These are phyloP conservation scores for Lycaena phlaeas DNA, from an alignment of 2,888 invertebrate genomes.

Conservation along the genomic window DNA sequence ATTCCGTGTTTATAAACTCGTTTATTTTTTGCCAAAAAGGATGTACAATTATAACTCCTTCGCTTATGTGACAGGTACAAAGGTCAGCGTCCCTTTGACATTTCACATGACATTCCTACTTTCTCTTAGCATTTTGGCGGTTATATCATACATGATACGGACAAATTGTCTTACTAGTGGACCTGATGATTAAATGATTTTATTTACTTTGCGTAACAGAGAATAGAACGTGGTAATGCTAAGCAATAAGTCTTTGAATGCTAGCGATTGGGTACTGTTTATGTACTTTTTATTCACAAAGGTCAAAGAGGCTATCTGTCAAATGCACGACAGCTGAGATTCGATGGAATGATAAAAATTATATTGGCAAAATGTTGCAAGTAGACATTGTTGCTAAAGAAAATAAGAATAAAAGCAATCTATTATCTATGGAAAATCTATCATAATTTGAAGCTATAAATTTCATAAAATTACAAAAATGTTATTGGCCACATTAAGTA, in stretches of 20 bases:
- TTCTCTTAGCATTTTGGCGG: constrained; percentile 10
- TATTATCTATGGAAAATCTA: too few relatives aligned
- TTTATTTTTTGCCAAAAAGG: neutral
- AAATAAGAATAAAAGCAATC: too few relatives aligned
- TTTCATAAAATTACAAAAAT: too few relatives aligned
- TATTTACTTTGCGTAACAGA: constrained; percentile 5
- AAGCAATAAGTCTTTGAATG: neutral
- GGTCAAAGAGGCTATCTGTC: too few relatives aligned
- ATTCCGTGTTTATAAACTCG: too few relatives aligned
- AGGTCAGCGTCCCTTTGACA: constrained; percentile 10
- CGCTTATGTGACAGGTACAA: constrained; percentile 4
- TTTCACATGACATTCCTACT: constrained; percentile 12
- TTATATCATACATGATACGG: neutral
- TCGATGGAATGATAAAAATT: too few relatives aligned
- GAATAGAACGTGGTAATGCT: neutral
- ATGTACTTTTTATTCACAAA: too few relatives aligned
- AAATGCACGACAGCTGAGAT: too few relatives aligned
- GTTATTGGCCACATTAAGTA: too few relatives aligned
- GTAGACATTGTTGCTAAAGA: too few relatives aligned
- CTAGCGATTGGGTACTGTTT: neutral
- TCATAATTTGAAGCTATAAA: too few relatives aligned
- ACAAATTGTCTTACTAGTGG: constrained; percentile 4
- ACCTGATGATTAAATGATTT: neutral
- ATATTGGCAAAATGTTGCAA: too few relatives aligned
- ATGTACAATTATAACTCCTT: constrained; percentile 2